Conservation (phyloP, 2,888 invertebrate genomes). For the Apamea sordens region DNA sequence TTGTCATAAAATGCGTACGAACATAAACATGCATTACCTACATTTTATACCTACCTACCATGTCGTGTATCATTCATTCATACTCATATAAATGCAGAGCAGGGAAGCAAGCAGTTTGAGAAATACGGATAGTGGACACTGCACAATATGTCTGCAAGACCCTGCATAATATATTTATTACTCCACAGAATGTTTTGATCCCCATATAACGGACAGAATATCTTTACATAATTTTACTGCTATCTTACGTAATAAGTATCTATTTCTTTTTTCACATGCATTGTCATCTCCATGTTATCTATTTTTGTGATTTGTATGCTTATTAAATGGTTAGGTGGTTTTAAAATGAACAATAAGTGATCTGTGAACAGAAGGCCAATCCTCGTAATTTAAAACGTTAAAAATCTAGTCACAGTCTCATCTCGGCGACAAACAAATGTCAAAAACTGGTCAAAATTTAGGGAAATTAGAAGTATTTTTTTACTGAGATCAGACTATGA, state of each 20-base stretch:
- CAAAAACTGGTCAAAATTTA: no score
- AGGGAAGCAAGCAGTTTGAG: neutral
- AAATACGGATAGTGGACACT: neutral
- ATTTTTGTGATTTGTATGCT: neutral
- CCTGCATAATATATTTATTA: conserved; percentile 1
- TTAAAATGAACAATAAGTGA: neutral
- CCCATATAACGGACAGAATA: neutral
- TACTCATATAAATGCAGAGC: neutral
- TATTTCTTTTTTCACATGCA: neutral
- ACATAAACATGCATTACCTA: neutral
- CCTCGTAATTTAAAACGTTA: no score
- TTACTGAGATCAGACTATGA: no score
- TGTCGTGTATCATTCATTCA: neutral
- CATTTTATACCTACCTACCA: neutral
- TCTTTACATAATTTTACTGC: neutral
- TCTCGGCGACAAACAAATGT: no score
- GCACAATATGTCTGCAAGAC: neutral
- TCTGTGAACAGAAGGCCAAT: neutral
- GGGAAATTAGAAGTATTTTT: no score
- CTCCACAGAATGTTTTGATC: neutral
- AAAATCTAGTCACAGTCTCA: no score
- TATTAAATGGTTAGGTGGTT: neutral
- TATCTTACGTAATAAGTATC: neutral
- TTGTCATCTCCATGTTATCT: no score
- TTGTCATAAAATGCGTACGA: neutral